Evolutionary conservation across 2,797 vertebrate species (phyloP).

Genomic region (Brachymystax lenok): DNA sequence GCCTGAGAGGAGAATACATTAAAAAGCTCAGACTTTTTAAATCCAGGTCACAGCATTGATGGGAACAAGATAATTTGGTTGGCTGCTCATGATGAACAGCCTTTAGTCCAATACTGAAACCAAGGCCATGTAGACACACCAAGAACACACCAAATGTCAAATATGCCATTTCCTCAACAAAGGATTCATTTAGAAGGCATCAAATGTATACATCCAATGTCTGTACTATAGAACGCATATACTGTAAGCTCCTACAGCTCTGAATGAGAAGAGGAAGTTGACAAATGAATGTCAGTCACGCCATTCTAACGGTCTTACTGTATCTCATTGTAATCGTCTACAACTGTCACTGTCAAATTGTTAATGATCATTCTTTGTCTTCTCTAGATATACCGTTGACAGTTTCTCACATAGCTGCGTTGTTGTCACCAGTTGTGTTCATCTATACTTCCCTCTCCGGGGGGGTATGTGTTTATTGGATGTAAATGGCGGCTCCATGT

Average conservation of each 20-base stretch:
- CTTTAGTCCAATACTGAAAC: conserved; percentile 25
- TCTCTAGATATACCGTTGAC: conserved; percentile 59
- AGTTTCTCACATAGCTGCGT: conserved; percentile 60
- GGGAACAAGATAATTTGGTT: neutral
- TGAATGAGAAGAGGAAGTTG: conserved; percentile 54
- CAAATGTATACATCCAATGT: too few species aligned
- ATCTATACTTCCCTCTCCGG: conserved; percentile 50
- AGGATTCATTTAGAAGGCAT: conserved; percentile 52
- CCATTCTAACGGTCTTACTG: conserved; percentile 42
- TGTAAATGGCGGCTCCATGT: conserved; percentile 76
- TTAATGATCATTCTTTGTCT: conserved; percentile 58
- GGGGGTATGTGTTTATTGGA: conserved; percentile 61
- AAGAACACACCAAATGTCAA: conserved; percentile 69
- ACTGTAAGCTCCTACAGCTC: neutral
- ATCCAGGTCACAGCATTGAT: conserved; percentile 52
- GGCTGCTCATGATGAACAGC: neutral
- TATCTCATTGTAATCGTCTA: conserved; percentile 64
- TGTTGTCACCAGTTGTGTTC: conserved; percentile 69
- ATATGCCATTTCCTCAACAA: conserved; percentile 73
- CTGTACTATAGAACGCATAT: neutral
- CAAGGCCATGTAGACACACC: conserved; percentile 43
- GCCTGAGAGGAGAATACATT: conserved; percentile 58
- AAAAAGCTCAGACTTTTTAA: conserved; percentile 32
- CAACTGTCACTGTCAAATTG: conserved; percentile 49
- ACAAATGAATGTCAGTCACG: conserved; percentile 52